Base-by-base conservation (phyloP, 2,888 invertebrate genomes). In the Macrophya alboannulata region DNA sequence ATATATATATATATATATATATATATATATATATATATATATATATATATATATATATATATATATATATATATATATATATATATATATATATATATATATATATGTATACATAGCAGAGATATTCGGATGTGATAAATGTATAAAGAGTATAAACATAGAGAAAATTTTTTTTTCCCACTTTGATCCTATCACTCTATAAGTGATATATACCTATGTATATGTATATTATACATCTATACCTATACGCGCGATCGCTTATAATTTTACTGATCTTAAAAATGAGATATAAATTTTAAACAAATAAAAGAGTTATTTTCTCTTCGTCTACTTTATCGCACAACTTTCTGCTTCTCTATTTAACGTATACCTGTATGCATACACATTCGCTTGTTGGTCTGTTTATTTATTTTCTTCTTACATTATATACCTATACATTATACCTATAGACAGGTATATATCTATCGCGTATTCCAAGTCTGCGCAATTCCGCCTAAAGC, bases 401-500 rank as follows among this genome's bases (percentile, higher is more conserved):
- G 72, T 72, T 72, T 40, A 55, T 55, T n/a, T n/a, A 55, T 55
- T n/a, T 8, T 2, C 55, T 8, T 31, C 31, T 31, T 31, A 31
- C 31, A 31, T 6, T 74, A 72, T 40, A 21, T 71, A 71, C n/a
- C 4, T 40, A 74, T 12, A 12, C 17, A 62, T 4, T 55, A 55
- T 55, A 55, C 55, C 59, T 59, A 59, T 59, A 15, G 15, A 37
- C n/a, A n/a, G n/a, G n/a, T 25, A 68, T 12, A 68, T 25, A 68
- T 12, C 68, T 68, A 31, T 31, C 37, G 12, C 6, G 37, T 68
- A 68, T 68, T 37, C 37, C 15, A 68, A 68, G 37, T 68, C 31
- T 68, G 68, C 68, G 68, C 68, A 68, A 68, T 68, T 68, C 37
- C 68, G 68, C 68, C 68, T 8, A 37, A 10, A 68, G 68, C 68